phyloP scores from a whole-genome alignment of 30 jellyfish, hydroid and myxozoan genomes.

The Turritopsis rubra region DNA sequence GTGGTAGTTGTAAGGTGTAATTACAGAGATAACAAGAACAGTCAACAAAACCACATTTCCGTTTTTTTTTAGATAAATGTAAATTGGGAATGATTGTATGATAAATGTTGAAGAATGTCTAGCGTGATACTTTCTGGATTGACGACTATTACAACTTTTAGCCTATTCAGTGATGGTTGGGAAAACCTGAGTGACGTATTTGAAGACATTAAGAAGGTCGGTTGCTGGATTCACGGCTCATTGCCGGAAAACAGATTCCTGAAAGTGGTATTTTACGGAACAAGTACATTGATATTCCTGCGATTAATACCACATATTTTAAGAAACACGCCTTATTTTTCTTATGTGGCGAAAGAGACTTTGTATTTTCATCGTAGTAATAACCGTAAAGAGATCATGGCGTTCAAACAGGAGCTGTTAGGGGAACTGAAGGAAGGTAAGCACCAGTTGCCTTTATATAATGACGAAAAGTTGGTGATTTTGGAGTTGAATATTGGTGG shows the following conservation, averaged over 20 bases:
- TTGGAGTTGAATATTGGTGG: conserved; percentile 29
- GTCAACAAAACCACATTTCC: not conserved
- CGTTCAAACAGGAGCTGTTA: conserved; percentile 23
- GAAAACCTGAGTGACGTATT: conserved; percentile 20
- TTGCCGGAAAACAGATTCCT: conserved; percentile 30
- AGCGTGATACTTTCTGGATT: conserved; percentile 27
- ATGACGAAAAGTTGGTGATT: conserved; percentile 31
- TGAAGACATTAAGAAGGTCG: conserved; percentile 24
- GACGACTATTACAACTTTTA: conserved; percentile 34
- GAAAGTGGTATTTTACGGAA: not conserved
- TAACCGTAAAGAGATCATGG: conserved; percentile 12
- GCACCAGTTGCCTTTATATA: conserved; percentile 14
- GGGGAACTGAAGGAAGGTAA: conserved; percentile 8
- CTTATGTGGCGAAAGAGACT: conserved; percentile 26
- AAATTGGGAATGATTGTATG: not conserved
- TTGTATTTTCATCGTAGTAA: conserved; percentile 33
- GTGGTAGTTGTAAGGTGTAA: not conserved
- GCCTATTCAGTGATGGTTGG: conserved; percentile 31
- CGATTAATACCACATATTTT: conserved; percentile 27
- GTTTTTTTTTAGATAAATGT: not conserved
- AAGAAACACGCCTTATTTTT: conserved; percentile 22
- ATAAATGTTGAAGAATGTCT: not conserved
- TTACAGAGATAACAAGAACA: not conserved
- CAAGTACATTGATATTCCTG: not conserved
- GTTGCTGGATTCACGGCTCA: conserved; percentile 24